A percentile compares a stretch with the other conserved stretches of the same genome.
phyloP scores from a whole-genome alignment of 2,797 vertebrate genomes.

The Eulemur coronatus region DNA sequence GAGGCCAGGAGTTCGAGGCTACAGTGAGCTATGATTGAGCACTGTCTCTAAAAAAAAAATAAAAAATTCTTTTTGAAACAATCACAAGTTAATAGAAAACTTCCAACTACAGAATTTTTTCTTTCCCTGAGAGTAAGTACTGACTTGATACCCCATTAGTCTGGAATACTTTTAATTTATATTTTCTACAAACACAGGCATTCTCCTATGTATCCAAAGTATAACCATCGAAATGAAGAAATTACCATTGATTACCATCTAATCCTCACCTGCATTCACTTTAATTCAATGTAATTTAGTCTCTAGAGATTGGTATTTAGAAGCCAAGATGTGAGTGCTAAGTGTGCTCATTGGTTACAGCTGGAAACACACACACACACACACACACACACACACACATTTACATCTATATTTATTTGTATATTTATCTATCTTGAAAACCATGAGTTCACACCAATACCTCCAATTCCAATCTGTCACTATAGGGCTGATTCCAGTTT shows the following conservation, averaged over 20 bases:
- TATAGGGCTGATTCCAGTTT: background rate
- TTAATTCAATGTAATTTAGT: background rate
- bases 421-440: background rate
- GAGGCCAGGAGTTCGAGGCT: too few species aligned
- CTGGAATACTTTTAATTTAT: background rate
- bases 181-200: background rate
- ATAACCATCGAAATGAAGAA: background rate
- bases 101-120: background rate
- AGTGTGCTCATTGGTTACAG: background rate
- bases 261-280: background rate
- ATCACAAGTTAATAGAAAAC: background rate
- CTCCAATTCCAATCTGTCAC: background rate
- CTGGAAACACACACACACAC: background rate
- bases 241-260: background rate
- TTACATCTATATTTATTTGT: background rate
- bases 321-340: background rate
- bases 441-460: background rate
- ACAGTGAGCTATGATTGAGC: too few species aligned
- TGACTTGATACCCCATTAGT: background rate
- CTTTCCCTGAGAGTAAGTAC: background rate
- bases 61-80: background rate
- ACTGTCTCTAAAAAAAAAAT: too few species aligned
- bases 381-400: background rate
- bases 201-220: background rate
- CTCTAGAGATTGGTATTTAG: background rate